Percentiles rank a stretch among this genome's conserved stretches.
phyloP scores from a whole-genome alignment of 2,888 invertebrate genomes.

The Melieria crassipennis region DNA sequence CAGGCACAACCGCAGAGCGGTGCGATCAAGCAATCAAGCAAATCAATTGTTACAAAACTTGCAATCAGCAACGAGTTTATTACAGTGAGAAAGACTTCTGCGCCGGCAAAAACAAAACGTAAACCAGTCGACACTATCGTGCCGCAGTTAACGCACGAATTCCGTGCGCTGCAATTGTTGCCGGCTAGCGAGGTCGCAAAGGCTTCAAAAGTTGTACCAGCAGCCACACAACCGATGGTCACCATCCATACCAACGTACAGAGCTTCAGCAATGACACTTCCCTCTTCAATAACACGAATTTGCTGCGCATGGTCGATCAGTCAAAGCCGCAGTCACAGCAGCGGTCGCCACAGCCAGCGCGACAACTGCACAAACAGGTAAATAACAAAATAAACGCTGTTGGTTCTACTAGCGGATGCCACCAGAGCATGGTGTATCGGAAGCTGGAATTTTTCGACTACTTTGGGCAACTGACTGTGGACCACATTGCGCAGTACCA shows the following conservation, averaged over 20 bases:
- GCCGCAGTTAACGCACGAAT: slow-evolving; percentile 21
- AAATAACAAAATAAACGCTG: too few species aligned
- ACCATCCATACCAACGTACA: not conserved
- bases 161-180: slow-evolving; percentile 9
- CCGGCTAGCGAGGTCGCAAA: not conserved
- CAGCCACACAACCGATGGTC: too few species aligned
- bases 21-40: too few species aligned
- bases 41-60: too few species aligned
- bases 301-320: slow-evolving; percentile 1
- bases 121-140: not conserved
- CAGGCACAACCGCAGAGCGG: too few species aligned
- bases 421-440: not conserved
- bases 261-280: slow-evolving; percentile 17
- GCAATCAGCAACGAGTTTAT: too few species aligned
- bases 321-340: not conserved
- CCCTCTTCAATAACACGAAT: slow-evolving; percentile 17
- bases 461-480: slow-evolving; percentile 2
- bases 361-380: not conserved
- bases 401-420: too few species aligned
- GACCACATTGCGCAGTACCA: slow-evolving; percentile 17
- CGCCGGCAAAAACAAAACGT: not conserved
- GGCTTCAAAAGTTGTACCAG: too few species aligned
- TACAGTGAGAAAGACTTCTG: too few species aligned
- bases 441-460: slow-evolving; percentile 12
- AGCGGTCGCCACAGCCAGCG: not conserved